Evolutionary conservation across 2,113 vertebrate genomes (phyloP).

Genomic region (Solea solea): DNA sequence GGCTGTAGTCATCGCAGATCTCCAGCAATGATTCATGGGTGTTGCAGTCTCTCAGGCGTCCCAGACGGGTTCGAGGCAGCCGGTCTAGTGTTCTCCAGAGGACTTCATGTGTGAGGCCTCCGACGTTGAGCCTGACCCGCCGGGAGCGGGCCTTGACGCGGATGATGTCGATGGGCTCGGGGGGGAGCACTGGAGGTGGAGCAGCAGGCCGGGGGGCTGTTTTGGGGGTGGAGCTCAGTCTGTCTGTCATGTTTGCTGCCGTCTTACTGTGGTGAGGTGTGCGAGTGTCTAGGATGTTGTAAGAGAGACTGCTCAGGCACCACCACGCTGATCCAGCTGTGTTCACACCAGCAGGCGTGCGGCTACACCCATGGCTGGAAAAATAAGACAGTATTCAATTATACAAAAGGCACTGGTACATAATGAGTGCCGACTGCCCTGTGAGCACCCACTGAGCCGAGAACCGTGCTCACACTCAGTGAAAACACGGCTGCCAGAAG

Average conservation of each 20-base stretch:
- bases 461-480: too few species aligned
- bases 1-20: constrained; percentile 96
- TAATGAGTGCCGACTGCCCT: background rate
- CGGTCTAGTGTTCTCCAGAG: constrained; percentile 97
- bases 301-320: constrained; percentile 5
- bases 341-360: constrained; percentile 31
- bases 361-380: constrained; percentile 58
- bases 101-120: constrained; percentile 96
- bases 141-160: constrained; percentile 91
- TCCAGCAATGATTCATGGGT: constrained; percentile 94
- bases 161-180: constrained; percentile 95
- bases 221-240: constrained; percentile 82
- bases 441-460: too few species aligned
- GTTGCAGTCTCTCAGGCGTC: constrained; percentile 94
- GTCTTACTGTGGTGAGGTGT: background rate
- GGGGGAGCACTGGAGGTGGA: constrained; percentile 83
- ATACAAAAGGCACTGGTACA: background rate
- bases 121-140: constrained; percentile 93
- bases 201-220: constrained; percentile 75
- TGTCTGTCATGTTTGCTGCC: constrained; percentile 87
- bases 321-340: constrained; percentile 29
- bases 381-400: background rate
- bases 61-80: constrained; percentile 94
- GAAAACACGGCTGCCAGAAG: too few species aligned
- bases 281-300: background rate